Evolutionary conservation across 92 coral and sea anemone species (phyloP).

Genomic region (Zoanthus sociatus): DNA sequence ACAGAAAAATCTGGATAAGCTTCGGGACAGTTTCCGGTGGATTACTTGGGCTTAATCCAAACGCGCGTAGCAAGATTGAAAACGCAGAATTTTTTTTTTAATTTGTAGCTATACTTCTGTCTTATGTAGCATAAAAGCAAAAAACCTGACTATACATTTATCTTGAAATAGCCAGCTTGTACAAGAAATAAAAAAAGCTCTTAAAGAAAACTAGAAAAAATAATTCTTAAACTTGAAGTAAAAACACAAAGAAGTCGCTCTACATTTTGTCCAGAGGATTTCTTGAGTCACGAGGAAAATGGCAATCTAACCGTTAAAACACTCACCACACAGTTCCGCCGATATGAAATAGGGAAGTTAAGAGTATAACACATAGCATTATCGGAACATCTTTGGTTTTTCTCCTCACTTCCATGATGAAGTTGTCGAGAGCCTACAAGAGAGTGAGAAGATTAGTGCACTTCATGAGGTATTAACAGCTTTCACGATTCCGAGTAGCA

Average conservation of each 20-base stretch:
- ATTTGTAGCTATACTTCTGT: no score
- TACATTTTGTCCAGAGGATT: not conserved
- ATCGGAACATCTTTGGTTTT: slow-evolving; percentile 73
- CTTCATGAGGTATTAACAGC: slow-evolving; percentile 47
- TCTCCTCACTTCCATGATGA: slow-evolving; percentile 72
- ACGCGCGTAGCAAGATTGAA: not conserved
- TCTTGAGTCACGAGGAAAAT: slow-evolving; percentile 33
- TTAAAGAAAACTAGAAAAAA: not conserved
- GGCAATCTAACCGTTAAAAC: slow-evolving; percentile 23
- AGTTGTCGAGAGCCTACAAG: slow-evolving; percentile 66
- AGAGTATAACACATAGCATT: slow-evolving; percentile 58
- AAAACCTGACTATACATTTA: not conserved
- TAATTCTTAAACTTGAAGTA: not conserved
- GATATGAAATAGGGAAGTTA: slow-evolving; percentile 82
- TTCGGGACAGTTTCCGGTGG: slow-evolving; percentile 35
- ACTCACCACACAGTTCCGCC: slow-evolving; percentile 84
- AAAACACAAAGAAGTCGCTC: not conserved
- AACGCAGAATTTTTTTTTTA: no score
- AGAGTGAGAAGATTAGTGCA: slow-evolving; percentile 43
- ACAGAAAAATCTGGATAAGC: slow-evolving; percentile 20
- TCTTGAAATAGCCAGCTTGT: not conserved
- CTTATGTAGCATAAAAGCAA: no score
- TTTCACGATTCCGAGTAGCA: slow-evolving; percentile 58
- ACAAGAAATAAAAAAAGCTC: not conserved
- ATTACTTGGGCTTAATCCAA: not conserved